Evolutionary conservation across 2,888 invertebrate species (phyloP).

Genomic region (Lydus trimaculatus): DNA sequence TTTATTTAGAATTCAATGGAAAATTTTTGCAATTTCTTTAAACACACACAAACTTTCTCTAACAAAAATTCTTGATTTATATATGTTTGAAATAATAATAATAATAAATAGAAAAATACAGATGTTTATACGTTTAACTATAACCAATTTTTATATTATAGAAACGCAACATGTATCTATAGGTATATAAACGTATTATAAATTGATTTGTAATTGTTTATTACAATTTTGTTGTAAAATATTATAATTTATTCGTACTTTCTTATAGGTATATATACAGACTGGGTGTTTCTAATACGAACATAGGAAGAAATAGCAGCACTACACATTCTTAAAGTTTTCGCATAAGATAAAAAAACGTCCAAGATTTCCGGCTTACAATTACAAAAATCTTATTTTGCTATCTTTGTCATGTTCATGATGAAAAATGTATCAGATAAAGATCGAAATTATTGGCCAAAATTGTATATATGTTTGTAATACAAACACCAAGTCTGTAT

Average conservation of each 20-base stretch:
- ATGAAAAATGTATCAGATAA: too few species aligned
- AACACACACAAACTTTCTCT: slow-evolving; percentile 5
- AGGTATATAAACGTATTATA: slow-evolving; percentile 27
- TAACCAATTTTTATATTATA: slow-evolving; percentile 13
- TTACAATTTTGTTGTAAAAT: background rate
- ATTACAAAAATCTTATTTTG: too few species aligned
- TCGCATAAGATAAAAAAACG: too few species aligned
- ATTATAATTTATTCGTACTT: background rate
- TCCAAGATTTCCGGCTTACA: too few species aligned
- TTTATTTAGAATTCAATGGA: background rate
- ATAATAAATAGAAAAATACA: background rate
- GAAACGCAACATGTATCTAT: slow-evolving; percentile 14
- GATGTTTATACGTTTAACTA: background rate
- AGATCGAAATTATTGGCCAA: too few species aligned
- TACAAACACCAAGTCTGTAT: too few species aligned
- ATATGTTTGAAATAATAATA: background rate
- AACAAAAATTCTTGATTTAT: slow-evolving; percentile 6
- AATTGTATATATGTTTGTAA: too few species aligned
- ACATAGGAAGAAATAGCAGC: too few species aligned
- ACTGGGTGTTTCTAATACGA: too few species aligned
- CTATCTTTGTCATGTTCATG: too few species aligned
- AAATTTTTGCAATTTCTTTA: slow-evolving; percentile 7
- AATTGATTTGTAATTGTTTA: slow-evolving; percentile 28
- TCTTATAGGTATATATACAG: too few species aligned
- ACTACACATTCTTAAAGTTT: too few species aligned